A percentile compares a stretch with the other conserved stretches of the same genome.
Conservation (phyloP, 2,888 invertebrate genomes). For the Panzeria rudis region DNA sequence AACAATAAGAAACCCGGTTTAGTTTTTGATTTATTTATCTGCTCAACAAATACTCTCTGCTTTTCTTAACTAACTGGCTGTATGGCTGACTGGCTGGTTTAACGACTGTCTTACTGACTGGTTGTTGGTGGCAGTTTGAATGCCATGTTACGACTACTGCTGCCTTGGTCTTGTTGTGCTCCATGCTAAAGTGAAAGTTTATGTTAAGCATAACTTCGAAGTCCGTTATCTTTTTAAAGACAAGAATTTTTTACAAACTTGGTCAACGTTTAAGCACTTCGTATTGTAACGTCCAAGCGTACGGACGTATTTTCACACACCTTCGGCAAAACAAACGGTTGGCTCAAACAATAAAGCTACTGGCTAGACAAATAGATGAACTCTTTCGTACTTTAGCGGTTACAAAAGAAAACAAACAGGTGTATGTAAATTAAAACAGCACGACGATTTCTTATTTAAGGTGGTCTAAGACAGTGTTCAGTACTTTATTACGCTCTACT, state of each 20-base stretch:
- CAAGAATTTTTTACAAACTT: constrained; percentile 68
- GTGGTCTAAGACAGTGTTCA: constrained; percentile 24
- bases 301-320: constrained; percentile 75
- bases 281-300: constrained; percentile 81
- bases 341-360: not conserved
- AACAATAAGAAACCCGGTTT: constrained; percentile 44
- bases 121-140: constrained; percentile 24
- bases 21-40: constrained; percentile 19
- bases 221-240: constrained; percentile 80
- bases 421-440: constrained; percentile 69
- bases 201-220: constrained; percentile 78
- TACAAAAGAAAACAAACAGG: constrained; percentile 57
- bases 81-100: constrained; percentile 3
- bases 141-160: constrained; percentile 31
- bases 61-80: constrained; percentile 12
- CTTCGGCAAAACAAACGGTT: constrained; percentile 44
- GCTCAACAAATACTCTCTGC: constrained; percentile 50
- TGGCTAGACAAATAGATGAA: constrained; percentile 2
- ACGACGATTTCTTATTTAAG: constrained; percentile 52
- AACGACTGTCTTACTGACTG: constrained; percentile 12
- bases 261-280: constrained; percentile 75
- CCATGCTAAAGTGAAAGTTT: constrained; percentile 82
- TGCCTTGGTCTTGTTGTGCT: constrained; percentile 71
- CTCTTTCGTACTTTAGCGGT: constrained; percentile 46
- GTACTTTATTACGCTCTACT: not conserved